Evolutionary conservation across 2,113 vertebrate genomes (phyloP).

Genomic region (Mobula hypostoma): DNA sequence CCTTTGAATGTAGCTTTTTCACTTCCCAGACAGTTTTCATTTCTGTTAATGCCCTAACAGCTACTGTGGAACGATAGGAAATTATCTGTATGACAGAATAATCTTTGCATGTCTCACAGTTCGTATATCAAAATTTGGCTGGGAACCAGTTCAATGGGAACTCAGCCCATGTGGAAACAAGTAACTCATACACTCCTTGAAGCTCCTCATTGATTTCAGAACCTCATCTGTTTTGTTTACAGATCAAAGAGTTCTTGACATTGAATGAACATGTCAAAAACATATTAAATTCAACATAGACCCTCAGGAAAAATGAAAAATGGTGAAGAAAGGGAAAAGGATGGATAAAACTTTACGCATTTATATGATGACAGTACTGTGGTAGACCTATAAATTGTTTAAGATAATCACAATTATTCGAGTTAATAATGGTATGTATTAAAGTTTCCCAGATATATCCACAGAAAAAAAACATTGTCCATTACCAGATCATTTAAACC

Average conservation of each 20-base stretch:
- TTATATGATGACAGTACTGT: neutral
- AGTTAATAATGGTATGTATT: neutral
- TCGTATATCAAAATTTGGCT: slow-evolving; percentile 8
- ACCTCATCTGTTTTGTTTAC: neutral
- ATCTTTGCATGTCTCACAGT: slow-evolving; percentile 25
- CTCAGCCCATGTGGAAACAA: slow-evolving; percentile 1
- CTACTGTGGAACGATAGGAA: neutral
- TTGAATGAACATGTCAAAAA: slow-evolving; percentile 12
- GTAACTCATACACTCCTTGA: neutral
- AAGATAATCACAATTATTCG: neutral
- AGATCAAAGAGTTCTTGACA: slow-evolving; percentile 5
- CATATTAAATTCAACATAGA: neutral
- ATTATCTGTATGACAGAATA: slow-evolving; percentile 14
- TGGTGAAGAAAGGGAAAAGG: neutral
- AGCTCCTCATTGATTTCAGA: neutral
- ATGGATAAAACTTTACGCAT: neutral
- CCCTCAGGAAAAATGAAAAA: neutral
- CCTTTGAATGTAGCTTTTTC: neutral
- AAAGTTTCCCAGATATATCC: neutral
- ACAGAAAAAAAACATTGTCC: neutral
- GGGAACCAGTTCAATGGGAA: neutral
- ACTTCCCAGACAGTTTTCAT: slow-evolving; percentile 20
- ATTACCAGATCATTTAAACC: neutral
- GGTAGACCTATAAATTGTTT: neutral
- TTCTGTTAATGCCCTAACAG: slow-evolving; percentile 26